Conservation (phyloP, 2,888 invertebrate species). For the Anorthoa munda region DNA sequence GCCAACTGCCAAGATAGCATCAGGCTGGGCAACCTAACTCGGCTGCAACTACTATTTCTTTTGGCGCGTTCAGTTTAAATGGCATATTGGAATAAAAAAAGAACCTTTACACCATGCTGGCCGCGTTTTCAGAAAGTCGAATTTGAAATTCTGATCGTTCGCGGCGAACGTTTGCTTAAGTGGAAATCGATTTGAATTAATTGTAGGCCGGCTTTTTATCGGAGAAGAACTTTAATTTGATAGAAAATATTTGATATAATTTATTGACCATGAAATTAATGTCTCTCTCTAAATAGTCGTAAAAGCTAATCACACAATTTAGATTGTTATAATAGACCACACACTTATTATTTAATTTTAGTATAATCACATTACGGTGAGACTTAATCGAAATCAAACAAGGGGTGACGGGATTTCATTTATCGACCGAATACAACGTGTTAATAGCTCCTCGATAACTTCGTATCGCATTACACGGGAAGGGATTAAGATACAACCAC, state of each 20-base stretch:
- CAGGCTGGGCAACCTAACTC: constrained; percentile 89
- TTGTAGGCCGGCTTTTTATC: constrained; percentile 83
- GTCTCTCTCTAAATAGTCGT: constrained; percentile 9
- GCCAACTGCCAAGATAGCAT: constrained; percentile 91
- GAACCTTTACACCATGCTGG: constrained; percentile 89
- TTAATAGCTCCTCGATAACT: constrained; percentile 70
- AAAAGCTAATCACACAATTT: constrained; percentile 13
- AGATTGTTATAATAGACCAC: constrained; percentile 13
- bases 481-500: constrained; percentile 59
- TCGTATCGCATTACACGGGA: constrained; percentile 69
- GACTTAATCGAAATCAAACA: constrained; percentile 61
- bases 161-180: constrained; percentile 84
- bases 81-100: constrained; percentile 90
- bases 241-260: constrained; percentile 71
- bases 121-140: constrained; percentile 84
- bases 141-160: constrained; percentile 90
- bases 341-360: constrained; percentile 8
- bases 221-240: constrained; percentile 86
- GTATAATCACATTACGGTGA: constrained; percentile 45
- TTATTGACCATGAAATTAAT: not conserved
- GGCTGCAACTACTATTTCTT: constrained; percentile 88
- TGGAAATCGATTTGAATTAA: constrained; percentile 90
- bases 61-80: constrained; percentile 89
- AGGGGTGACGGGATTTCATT: constrained; percentile 71
- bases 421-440: constrained; percentile 65